Percentiles rank a stretch among this genome's conserved stretches.
phyloP scores from a whole-genome alignment of 37 sponge, comb jelly and placozoan species.

The Halichondria panicea region DNA sequence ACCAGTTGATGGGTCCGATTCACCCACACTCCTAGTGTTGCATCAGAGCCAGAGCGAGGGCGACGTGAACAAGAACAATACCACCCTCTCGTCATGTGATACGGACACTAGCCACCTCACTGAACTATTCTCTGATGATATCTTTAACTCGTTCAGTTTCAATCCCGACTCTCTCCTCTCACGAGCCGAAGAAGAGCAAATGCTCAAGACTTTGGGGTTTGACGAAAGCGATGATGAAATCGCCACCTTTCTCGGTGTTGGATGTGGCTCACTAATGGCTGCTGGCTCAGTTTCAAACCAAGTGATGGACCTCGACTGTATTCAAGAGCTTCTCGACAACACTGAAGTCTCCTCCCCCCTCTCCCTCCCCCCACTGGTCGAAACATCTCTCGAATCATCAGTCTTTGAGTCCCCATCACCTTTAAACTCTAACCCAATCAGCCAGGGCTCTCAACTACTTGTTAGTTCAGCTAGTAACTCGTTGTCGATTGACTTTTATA shows the following conservation, averaged over 20 bases:
- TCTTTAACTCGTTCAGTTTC: slow-evolving; percentile 3
- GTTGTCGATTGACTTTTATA: no score
- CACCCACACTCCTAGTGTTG: background rate
- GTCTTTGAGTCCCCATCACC: no score
- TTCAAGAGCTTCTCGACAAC: slow-evolving; percentile 10
- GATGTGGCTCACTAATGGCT: background rate
- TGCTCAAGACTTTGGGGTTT: slow-evolving; percentile 11
- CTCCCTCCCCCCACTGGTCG: background rate
- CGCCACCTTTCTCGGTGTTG: background rate
- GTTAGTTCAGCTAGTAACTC: no score
- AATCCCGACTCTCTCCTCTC: slow-evolving; percentile 60
- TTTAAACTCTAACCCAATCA: no score
- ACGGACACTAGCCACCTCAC: background rate
- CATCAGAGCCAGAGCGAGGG: slow-evolving; percentile 4
- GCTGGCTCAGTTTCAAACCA: background rate
- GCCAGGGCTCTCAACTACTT: no score
- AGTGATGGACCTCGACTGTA: slow-evolving; percentile 11
- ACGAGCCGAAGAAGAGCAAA: background rate
- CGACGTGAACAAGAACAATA: background rate
- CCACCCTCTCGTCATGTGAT: background rate
- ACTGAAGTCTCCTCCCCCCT: background rate
- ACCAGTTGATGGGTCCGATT: background rate
- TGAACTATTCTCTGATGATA: background rate
- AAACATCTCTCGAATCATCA: no score
- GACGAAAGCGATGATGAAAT: background rate